Conservation (phyloP, 1,140 invertebrate genomes). For the Cheumatopsyche charites region DNA sequence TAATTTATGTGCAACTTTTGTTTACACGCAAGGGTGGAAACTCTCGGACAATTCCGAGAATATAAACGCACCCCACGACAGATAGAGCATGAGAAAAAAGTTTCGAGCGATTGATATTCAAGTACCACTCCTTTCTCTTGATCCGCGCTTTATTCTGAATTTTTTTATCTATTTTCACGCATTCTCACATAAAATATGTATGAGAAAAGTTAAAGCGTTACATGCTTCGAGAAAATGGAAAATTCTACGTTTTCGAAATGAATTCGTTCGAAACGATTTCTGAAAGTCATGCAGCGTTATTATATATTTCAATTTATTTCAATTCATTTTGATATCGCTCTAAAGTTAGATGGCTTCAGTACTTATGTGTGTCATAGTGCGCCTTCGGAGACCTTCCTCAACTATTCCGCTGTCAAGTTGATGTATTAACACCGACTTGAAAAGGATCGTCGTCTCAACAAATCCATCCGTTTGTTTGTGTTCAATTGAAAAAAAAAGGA, state of each 20-base stretch:
- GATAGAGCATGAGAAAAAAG: background rate
- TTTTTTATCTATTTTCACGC: slow-evolving; percentile 24
- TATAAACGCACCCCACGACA: background rate
- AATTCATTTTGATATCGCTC: too few species aligned
- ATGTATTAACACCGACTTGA: slow-evolving; percentile 30
- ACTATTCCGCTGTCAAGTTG: slow-evolving; percentile 28
- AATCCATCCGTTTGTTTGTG: slow-evolving; percentile 21
- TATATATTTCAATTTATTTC: too few species aligned
- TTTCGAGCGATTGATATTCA: slow-evolving; percentile 25
- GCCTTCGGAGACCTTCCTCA: slow-evolving; percentile 17
- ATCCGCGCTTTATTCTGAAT: slow-evolving; percentile 13
- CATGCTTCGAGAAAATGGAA: too few species aligned
- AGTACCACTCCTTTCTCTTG: slow-evolving; percentile 7
- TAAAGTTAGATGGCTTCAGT: too few species aligned
- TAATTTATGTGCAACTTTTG: background rate
- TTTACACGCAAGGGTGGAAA: background rate
- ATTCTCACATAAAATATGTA: slow-evolving; percentile 15
- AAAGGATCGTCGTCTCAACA: slow-evolving; percentile 16
- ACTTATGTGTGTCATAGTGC: slow-evolving; percentile 12
- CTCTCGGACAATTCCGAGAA: slow-evolving; percentile 8
- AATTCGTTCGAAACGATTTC: too few species aligned
- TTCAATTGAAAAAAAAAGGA: slow-evolving; percentile 14
- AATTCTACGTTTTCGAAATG: too few species aligned
- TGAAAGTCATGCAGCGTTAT: too few species aligned
- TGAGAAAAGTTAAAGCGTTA: slow-evolving; percentile 13